Evolutionary conservation across 1,140 invertebrate genomes (phyloP).

Genomic region (Drosophila parvula): DNA sequence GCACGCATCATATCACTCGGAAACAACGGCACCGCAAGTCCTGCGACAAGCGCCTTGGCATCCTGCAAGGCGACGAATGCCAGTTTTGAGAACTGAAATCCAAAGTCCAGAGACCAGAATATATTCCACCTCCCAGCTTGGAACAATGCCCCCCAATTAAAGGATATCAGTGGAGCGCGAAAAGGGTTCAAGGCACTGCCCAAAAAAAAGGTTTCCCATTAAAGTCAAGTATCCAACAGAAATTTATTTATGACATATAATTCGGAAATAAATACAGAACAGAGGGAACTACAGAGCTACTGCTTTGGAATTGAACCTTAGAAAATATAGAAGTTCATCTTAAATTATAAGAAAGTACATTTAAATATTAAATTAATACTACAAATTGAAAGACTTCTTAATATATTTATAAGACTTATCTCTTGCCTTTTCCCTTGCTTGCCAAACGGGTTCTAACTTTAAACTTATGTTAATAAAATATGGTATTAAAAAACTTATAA

Average conservation of each 20-base stretch:
- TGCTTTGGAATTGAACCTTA: no score
- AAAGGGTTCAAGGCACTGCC: constrained; percentile 9
- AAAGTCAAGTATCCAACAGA: neutral
- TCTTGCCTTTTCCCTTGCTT: no score
- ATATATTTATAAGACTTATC: no score
- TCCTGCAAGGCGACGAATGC: constrained; percentile 66
- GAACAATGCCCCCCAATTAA: constrained; percentile 40
- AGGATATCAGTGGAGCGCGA: constrained; percentile 13
- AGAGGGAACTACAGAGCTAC: no score
- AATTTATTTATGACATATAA: neutral
- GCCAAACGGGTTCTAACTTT: no score
- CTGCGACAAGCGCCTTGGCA: constrained; percentile 65
- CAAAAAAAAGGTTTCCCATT: neutral
- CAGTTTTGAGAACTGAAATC: constrained; percentile 33
- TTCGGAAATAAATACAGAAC: neutral
- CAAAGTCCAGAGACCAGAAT: neutral
- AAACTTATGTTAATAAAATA: no score
- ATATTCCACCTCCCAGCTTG: constrained; percentile 1
- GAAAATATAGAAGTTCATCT: no score
- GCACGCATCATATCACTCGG: constrained; percentile 71
- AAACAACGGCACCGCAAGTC: constrained; percentile 65
- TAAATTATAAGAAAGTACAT: no score
- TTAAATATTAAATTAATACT: no score
- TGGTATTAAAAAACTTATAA: no score
- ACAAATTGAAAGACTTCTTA: no score